These are phyloP conservation scores for Oreochromis tanganicae DNA, from an alignment of 2,113 vertebrate genomes.

Conservation along the genomic window DNA sequence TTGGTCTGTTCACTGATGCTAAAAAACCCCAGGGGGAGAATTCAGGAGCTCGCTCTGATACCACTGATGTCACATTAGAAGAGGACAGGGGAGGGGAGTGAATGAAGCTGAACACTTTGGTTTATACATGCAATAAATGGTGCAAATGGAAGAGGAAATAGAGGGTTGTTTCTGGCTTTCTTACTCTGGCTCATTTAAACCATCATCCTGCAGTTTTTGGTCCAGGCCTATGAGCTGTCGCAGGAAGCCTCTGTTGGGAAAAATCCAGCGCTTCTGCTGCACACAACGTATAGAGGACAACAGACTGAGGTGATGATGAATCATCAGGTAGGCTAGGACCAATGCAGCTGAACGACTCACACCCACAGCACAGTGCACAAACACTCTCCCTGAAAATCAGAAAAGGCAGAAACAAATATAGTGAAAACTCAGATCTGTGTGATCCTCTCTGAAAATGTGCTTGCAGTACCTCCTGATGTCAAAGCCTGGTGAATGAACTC, in stretches of 20 bases:
- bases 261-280: slow-evolving; percentile 69
- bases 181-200: neutral
- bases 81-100: neutral
- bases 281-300: slow-evolving; percentile 61
- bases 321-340: slow-evolving; percentile 80
- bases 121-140: neutral
- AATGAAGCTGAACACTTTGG: neutral
- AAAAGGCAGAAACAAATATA: neutral
- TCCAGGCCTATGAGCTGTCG: slow-evolving; percentile 49
- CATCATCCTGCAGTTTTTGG: slow-evolving; percentile 9
- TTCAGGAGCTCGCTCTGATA: neutral
- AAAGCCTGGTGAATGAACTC: slow-evolving; percentile 85
- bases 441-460: neutral
- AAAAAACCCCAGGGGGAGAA: neutral
- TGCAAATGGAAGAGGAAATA: neutral
- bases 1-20: slow-evolving; percentile 7
- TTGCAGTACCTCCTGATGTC: slow-evolving; percentile 79
- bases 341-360: slow-evolving; percentile 79
- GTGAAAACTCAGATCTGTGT: neutral
- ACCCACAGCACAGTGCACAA: slow-evolving; percentile 80
- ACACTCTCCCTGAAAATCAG: slow-evolving; percentile 73
- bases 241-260: slow-evolving; percentile 85
- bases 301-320: slow-evolving; percentile 69
- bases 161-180: neutral
- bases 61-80: neutral